phyloP scores from a whole-genome alignment of 2,888 invertebrate genomes.

The Quadroppia sp. region DNA sequence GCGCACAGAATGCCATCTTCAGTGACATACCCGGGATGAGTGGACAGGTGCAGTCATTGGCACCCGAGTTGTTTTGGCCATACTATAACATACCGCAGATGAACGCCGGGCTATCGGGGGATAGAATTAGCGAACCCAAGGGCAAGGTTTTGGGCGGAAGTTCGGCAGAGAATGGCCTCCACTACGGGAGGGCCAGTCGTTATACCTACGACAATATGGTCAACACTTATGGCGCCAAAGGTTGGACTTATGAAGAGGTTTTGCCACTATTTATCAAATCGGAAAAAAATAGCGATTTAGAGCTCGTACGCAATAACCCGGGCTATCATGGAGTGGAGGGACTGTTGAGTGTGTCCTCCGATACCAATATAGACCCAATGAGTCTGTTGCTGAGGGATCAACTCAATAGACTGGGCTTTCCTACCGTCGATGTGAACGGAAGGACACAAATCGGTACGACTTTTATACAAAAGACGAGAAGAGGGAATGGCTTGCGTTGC shows the following conservation, averaged over 20 bases:
- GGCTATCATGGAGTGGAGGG: conserved; percentile 2
- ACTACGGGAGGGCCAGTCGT: background rate
- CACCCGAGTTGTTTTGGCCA: too few relatives aligned
- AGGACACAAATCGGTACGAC: background rate
- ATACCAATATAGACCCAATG: background rate
- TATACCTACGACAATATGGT: background rate
- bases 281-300: background rate
- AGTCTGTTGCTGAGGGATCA: background rate
- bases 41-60: too few relatives aligned
- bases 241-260: conserved; percentile 23
- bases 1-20: background rate
- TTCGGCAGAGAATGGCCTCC: background rate
- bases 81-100: too few relatives aligned
- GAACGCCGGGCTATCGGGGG: too few relatives aligned
- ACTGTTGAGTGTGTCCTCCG: background rate
- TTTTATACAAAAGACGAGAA: background rate
- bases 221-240: background rate
- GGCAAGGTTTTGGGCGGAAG: background rate
- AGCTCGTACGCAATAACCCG: background rate
- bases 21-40: background rate
- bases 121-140: background rate
- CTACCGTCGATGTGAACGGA: background rate
- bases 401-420: background rate
- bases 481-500: background rate
- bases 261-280: conserved; percentile 3